A percentile compares a stretch with the other conserved stretches of the same genome.
Conservation (phyloP, 2,797 vertebrate genomes). For the Denticeps clupeoides region DNA sequence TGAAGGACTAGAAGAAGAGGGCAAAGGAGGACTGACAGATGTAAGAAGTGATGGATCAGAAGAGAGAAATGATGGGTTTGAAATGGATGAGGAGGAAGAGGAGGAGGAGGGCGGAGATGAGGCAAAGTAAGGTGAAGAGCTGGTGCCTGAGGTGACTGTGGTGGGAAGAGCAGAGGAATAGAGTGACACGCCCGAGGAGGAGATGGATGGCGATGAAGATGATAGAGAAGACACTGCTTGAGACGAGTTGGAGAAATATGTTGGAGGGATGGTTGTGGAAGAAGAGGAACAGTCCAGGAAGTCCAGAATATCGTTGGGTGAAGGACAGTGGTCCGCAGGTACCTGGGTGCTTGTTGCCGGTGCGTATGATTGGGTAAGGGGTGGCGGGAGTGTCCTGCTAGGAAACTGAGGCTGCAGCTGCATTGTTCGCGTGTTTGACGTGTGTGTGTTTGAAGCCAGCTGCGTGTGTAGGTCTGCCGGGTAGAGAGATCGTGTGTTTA, state of each 20-base stretch:
- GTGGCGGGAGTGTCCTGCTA: too few relatives aligned
- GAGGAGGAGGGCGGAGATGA: slow-evolving; percentile 45
- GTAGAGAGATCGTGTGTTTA: slow-evolving; percentile 1
- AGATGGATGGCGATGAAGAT: slow-evolving; percentile 39
- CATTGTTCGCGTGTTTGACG: not conserved
- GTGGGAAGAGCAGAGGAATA: not conserved
- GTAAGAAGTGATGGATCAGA: too few relatives aligned
- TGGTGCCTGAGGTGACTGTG: slow-evolving; percentile 6
- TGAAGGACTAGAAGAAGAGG: not conserved
- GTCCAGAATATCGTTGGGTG: slow-evolving; percentile 36
- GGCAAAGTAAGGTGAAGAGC: slow-evolving; percentile 40
- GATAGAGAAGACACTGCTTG: slow-evolving; percentile 39
- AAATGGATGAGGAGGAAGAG: slow-evolving; percentile 8
- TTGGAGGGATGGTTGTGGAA: slow-evolving; percentile 5
- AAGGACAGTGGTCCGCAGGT: not conserved
- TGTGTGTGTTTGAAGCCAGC: not conserved
- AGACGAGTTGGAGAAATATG: slow-evolving; percentile 22
- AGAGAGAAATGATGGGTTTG: too few relatives aligned
- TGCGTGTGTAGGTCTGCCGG: not conserved
- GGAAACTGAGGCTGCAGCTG: not conserved
- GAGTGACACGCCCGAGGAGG: slow-evolving; percentile 8
- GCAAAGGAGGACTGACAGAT: slow-evolving; percentile 47
- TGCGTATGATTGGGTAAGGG: not conserved
- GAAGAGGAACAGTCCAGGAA: slow-evolving; percentile 35
- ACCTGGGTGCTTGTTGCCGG: not conserved